Conservation (phyloP, 2,113 vertebrate species). For the Myiopsitta monachus region DNA sequence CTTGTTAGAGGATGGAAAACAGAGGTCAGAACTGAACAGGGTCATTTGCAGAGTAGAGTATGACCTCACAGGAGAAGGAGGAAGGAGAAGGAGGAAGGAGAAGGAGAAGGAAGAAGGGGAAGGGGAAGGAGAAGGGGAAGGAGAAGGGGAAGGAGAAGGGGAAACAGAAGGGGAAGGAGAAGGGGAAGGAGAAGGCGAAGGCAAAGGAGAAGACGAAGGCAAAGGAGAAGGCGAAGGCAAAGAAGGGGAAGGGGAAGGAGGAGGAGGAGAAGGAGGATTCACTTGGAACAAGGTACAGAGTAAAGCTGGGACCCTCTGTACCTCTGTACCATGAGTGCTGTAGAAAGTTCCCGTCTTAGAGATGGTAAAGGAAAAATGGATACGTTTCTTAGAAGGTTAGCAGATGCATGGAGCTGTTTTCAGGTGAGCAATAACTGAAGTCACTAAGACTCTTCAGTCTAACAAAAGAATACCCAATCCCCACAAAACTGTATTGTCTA, state of each 20-base stretch:
- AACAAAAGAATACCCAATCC: neutral
- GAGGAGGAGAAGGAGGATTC: fast-evolving
- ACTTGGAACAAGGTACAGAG: neutral
- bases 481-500: neutral
- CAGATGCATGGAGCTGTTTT: neutral
- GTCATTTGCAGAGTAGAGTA: neutral
- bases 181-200: neutral
- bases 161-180: neutral
- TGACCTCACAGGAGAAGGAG: neutral
- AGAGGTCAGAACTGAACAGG: neutral
- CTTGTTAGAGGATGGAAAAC: neutral
- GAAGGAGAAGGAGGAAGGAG: neutral
- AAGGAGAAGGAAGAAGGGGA: fast-evolving
- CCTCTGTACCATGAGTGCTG: neutral
- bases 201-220: no score
- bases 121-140: neutral
- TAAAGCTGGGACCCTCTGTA: neutral
- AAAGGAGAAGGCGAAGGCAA: fast-evolving
- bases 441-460: neutral
- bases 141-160: neutral
- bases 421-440: neutral
- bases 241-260: fast-evolving
- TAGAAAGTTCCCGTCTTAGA: neutral
- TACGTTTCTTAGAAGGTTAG: neutral
- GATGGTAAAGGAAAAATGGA: neutral